Evolutionary conservation across 1,140 invertebrate species (phyloP).

Genomic region (Choristoneura fumiferana): DNA sequence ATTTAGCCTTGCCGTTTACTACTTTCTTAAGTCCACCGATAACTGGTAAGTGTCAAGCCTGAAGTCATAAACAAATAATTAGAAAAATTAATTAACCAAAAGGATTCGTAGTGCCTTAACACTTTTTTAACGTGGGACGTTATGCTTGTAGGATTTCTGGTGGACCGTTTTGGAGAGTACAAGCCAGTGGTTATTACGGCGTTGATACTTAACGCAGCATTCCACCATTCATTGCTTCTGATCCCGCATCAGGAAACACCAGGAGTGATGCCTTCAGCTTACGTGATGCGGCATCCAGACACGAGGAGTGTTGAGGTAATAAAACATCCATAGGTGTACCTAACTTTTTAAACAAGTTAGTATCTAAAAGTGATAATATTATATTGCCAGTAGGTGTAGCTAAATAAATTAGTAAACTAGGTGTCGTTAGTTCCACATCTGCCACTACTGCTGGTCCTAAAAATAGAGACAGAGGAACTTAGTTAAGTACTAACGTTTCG

Average conservation of each 20-base stretch:
- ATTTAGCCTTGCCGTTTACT: conserved; percentile 89
- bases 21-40: conserved; percentile 89
- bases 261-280: conserved; percentile 84
- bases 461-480: no score
- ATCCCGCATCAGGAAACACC: conserved; percentile 87
- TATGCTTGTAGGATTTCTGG: conserved; percentile 83
- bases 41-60: conserved; percentile 80
- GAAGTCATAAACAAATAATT: no score
- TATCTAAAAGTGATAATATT: no score
- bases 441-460: no score
- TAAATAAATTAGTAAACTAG: no score
- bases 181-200: conserved; percentile 87
- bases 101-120: no score
- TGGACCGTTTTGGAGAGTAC: conserved; percentile 90
- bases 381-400: no score
- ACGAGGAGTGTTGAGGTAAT: conserved; percentile 83
- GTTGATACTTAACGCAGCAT: conserved; percentile 84
- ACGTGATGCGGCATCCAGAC: conserved; percentile 84
- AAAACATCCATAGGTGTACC: no score
- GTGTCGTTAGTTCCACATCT: no score
- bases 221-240: conserved; percentile 85
- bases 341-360: no score
- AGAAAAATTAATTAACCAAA: no score
- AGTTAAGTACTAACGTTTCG: conserved; percentile 29
- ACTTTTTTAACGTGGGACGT: not conserved